A percentile compares a stretch with the other conserved stretches of the same genome.
Conservation (phyloP, 1,140 invertebrate species). For the Telenomus remus region DNA sequence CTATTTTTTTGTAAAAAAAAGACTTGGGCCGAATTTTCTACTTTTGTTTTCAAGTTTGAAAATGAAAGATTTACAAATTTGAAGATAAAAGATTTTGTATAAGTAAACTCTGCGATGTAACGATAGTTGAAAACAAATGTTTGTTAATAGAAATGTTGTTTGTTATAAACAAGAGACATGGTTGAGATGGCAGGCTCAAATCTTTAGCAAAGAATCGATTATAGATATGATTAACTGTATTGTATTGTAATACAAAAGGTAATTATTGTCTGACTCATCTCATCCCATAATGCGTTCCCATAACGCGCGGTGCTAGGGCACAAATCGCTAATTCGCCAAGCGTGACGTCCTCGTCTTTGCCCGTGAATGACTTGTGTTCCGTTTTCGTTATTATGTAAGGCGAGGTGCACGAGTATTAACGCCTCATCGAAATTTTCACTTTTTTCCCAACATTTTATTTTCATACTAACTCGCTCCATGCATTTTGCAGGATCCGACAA, state of each 20-base stretch:
- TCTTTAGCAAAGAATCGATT: constrained; percentile 53
- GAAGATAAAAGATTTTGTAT: no score
- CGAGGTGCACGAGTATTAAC: constrained; percentile 26
- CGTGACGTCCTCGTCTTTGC: constrained; percentile 57
- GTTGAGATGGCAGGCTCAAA: constrained; percentile 29
- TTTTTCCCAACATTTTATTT: not conserved
- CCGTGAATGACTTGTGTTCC: constrained; percentile 58
- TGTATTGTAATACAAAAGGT: constrained; percentile 57
- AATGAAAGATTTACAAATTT: no score
- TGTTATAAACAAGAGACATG: constrained; percentile 23
- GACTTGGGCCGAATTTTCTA: no score
- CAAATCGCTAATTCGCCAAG: constrained; percentile 45
- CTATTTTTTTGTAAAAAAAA: not conserved
- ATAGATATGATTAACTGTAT: constrained; percentile 61
- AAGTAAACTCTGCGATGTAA: not conserved
- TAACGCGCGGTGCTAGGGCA: constrained; percentile 36
- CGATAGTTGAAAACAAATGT: not conserved
- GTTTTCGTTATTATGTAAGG: constrained; percentile 58
- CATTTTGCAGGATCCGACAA: not conserved
- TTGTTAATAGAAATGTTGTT: constrained; percentile 18
- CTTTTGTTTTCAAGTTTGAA: no score
- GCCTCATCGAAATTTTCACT: not conserved
- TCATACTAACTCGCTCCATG: not conserved
- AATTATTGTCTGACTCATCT: constrained; percentile 54
- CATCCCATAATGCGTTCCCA: constrained; percentile 55